Evolutionary conservation across 2,797 vertebrate species (phyloP), one percentile per base, ranked within the genome.

Genomic region (Psittacula echo): DNA sequence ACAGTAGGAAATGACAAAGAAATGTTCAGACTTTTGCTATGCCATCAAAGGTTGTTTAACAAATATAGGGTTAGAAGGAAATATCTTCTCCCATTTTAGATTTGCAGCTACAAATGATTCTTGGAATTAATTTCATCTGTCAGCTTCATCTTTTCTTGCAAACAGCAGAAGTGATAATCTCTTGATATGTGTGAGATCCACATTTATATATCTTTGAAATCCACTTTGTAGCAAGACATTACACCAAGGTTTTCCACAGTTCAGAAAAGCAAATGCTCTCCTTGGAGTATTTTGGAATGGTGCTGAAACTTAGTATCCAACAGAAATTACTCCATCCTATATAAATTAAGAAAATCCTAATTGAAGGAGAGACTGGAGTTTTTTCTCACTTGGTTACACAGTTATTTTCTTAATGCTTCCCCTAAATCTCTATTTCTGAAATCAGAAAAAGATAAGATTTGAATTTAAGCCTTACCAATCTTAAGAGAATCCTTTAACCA

Each of bases 81-180:
- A 95, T 48, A 90, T 65, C 68, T 91, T 89, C 75, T 93, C 58
- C 61, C 45, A 80, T 87, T 96, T 94, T 3, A 1, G 75, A 95
- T 80, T 93, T 83, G 48, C 72, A 90, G 74, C 86, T 90, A 85
- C 78, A 94, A 92, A 87, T 83, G 81, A 92, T 75, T 95, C 77
- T 65, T 85, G 68, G 56, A 95, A 95, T 93, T 92, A 95, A 89
- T 85, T 94, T 92, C 51, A 87, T 87, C 86, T 94, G 67, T 85
- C 90, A 87, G 53, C 61, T 92, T 95, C 56, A 87, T 89, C 72
- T 94, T 82, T 87, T 82, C 64, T 77, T 89, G 64, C 72, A 87
- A 79, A 85, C 20, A 88, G n/a, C 45, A 85, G 62, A 90, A 95
- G 47, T 77, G 74, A 84, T 90, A 54, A 34, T 85, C 4, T n/a